Percentiles rank a stretch among this genome's conserved stretches.
Conservation (phyloP, 2,888 invertebrate genomes). For the Pecten maximus region DNA sequence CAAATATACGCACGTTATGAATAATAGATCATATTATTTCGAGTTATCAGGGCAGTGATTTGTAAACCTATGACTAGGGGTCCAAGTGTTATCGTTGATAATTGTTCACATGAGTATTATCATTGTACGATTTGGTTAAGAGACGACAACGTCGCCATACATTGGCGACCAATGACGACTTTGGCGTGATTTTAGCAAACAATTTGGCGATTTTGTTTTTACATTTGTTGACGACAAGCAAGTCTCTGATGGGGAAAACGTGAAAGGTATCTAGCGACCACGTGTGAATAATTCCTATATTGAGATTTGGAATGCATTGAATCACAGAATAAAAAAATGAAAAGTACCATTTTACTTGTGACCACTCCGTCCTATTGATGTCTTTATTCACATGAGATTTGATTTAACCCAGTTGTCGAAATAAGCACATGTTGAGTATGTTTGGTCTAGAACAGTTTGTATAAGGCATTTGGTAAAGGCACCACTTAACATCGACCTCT, state of each 20-base stretch:
- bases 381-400: neutral
- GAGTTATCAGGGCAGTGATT: neutral
- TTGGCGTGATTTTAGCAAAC: neutral
- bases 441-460: neutral
- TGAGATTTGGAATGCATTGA: neutral
- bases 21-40: slow-evolving; percentile 12
- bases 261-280: neutral
- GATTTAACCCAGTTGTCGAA: neutral
- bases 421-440: neutral
- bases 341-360: neutral
- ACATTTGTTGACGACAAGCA: slow-evolving; percentile 3
- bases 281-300: neutral
- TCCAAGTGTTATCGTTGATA: neutral
- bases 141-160: neutral
- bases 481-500: neutral
- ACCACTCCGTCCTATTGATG: neutral
- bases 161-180: neutral
- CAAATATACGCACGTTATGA: slow-evolving; percentile 19
- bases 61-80: neutral
- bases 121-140: neutral
- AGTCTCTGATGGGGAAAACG: neutral
- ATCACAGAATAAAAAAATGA: neutral
- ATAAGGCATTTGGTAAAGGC: neutral
- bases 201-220: neutral
- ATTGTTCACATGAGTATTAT: neutral